A percentile compares a stretch with the other conserved stretches of the same genome.
phyloP scores from a whole-genome alignment of 2,113 vertebrate genomes.

The Chaenogobius annularis region DNA sequence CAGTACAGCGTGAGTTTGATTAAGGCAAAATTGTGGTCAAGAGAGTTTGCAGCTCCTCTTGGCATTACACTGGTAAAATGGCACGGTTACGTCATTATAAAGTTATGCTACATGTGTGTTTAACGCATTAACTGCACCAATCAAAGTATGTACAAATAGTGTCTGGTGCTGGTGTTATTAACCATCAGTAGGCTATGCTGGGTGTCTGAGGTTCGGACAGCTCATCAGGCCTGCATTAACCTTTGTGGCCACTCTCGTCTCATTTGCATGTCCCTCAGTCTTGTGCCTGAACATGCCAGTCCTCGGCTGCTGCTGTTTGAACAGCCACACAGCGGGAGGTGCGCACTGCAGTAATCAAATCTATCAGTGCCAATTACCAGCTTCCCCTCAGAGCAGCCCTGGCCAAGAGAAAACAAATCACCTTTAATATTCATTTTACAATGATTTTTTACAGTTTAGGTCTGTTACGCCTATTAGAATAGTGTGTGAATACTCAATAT shows the following conservation, averaged over 20 bases:
- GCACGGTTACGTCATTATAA: too few species aligned
- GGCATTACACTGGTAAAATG: neutral
- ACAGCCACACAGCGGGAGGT: conserved; percentile 23
- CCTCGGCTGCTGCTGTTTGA: conserved; percentile 26
- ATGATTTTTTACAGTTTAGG: neutral
- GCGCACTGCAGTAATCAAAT: conserved; percentile 50
- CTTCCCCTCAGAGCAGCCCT: conserved; percentile 26
- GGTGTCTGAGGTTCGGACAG: conserved; percentile 31
- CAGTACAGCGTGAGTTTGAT: neutral
- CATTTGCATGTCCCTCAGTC: conserved; percentile 16
- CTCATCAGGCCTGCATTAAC: conserved; percentile 65
- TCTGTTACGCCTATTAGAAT: neutral
- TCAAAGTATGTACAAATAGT: conserved; percentile 7
- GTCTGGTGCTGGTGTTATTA: conserved; percentile 37
- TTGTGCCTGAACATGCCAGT: conserved; percentile 14
- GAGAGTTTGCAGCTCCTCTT: neutral
- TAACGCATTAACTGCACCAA: neutral
- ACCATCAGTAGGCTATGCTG: conserved; percentile 36
- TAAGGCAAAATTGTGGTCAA: neutral
- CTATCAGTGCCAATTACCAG: conserved; percentile 39
- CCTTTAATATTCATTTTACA: neutral
- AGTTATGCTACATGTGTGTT: neutral
- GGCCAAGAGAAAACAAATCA: conserved; percentile 6
- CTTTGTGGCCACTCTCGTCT: conserved; percentile 27
- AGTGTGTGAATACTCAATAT: too few species aligned